A percentile compares a stretch with the other conserved stretches of the same genome.
Conservation (phyloP, 2,888 invertebrate species). For the Heliconius sara region DNA sequence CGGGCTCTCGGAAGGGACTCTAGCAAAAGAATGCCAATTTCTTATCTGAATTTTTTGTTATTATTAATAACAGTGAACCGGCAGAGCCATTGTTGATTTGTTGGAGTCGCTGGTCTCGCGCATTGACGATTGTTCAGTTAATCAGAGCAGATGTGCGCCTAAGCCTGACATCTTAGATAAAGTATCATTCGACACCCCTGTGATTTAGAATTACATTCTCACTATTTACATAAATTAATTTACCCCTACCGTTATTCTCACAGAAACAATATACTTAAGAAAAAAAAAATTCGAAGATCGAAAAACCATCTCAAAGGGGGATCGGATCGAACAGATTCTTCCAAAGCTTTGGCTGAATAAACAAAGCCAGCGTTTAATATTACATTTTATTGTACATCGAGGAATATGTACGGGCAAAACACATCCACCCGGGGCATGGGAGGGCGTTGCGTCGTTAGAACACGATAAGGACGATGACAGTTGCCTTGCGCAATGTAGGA, state of each 20-base stretch:
- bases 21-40: conserved; percentile 81
- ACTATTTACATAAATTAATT: conserved; percentile 67
- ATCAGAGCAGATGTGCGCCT: conserved; percentile 78
- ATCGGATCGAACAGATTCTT: conserved; percentile 18
- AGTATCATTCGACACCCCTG: conserved; percentile 60
- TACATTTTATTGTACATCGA: conserved; percentile 29
- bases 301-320: conserved; percentile 21
- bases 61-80: conserved; percentile 77
- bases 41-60: conserved; percentile 76
- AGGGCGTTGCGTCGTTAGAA: conserved; percentile 44
- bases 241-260: conserved; percentile 55
- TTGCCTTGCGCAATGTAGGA: conserved; percentile 63
- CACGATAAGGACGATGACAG: conserved; percentile 47
- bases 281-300: conserved; percentile 52
- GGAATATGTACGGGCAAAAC: conserved; percentile 23
- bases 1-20: conserved; percentile 80
- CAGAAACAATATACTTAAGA: conserved; percentile 60
- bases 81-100: conserved; percentile 73
- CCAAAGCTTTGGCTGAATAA: conserved; percentile 5
- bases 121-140: conserved; percentile 51
- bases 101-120: conserved; percentile 62
- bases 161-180: conserved; percentile 62
- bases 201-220: conserved; percentile 56
- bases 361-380: conserved; percentile 26
- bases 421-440: conserved; percentile 34